phyloP scores from a whole-genome alignment of 2,797 vertebrate genomes.

The Labroides dimidiatus region DNA sequence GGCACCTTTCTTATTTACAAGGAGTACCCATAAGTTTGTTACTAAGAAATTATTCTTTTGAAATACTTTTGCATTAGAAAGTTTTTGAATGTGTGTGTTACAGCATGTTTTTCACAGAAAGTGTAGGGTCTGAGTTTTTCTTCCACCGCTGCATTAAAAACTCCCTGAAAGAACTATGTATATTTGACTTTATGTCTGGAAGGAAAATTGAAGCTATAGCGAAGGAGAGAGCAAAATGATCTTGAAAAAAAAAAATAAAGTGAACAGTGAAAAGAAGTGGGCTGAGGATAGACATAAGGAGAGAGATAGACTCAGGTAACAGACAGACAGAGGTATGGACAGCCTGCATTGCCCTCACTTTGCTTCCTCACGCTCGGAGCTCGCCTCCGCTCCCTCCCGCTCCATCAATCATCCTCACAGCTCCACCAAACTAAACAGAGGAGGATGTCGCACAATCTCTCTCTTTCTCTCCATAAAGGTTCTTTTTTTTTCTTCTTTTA shows the following conservation, averaged over 20 bases:
- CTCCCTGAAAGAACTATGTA: neutral
- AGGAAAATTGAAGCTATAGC: neutral
- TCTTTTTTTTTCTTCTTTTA: conserved; percentile 37
- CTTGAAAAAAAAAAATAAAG: conserved; percentile 13
- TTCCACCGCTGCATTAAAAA: conserved; percentile 6
- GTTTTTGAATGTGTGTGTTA: neutral
- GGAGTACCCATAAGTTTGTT: neutral
- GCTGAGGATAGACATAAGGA: conserved; percentile 25
- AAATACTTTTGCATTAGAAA: neutral
- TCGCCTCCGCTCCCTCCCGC: conserved; percentile 64
- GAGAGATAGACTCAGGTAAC: conserved; percentile 39
- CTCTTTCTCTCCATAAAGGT: conserved; percentile 44
- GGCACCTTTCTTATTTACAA: neutral
- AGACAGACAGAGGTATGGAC: conserved; percentile 47
- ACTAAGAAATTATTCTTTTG: neutral
- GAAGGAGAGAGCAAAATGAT: conserved; percentile 24
- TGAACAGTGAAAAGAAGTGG: conserved; percentile 14
- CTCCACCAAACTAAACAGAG: conserved; percentile 72
- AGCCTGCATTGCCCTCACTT: conserved; percentile 59
- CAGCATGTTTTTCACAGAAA: neutral
- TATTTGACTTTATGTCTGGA: conserved; percentile 4
- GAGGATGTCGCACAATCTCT: conserved; percentile 79
- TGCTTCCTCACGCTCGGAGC: conserved; percentile 53
- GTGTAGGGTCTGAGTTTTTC: neutral
- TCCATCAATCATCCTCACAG: conserved; percentile 81